Percentiles rank a stretch among this genome's conserved stretches.
Conservation (phyloP, 1,140 invertebrate species). For the Sycophaga agraensis region DNA sequence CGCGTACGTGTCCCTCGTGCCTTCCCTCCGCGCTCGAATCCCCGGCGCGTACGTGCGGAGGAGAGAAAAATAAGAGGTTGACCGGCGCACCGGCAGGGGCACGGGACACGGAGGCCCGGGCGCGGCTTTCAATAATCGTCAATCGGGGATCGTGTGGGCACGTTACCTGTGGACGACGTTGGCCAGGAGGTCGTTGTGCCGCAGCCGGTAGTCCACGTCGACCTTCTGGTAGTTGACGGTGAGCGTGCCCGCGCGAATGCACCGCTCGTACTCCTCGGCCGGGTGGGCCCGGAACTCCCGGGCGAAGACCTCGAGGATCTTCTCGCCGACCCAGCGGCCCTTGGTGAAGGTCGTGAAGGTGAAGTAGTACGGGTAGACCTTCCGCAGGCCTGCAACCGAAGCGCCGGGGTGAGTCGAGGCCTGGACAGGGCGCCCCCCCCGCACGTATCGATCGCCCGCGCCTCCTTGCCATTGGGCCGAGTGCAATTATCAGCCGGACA, state of each 20-base stretch:
- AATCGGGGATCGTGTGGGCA: too few species aligned
- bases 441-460: too few species aligned
- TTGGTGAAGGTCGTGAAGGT: slow-evolving; percentile 97
- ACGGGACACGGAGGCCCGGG: background rate
- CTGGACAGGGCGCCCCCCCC: too few species aligned
- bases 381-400: slow-evolving; percentile 82
- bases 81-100: background rate
- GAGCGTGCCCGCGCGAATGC: slow-evolving; percentile 85
- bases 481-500: too few species aligned
- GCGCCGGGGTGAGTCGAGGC: too few species aligned
- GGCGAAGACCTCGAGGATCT: slow-evolving; percentile 91
- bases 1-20: too few species aligned
- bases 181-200: slow-evolving; percentile 91
- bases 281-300: slow-evolving; percentile 92
- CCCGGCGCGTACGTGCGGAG: background rate
- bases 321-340: slow-evolving; percentile 94
- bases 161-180: slow-evolving; percentile 91
- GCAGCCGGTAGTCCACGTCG: slow-evolving; percentile 86
- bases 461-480: too few species aligned
- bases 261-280: slow-evolving; percentile 87
- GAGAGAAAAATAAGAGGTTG: background rate
- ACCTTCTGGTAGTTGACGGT: slow-evolving; percentile 95
- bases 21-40: background rate
- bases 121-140: too few species aligned
- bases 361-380: slow-evolving; percentile 98